Conservation (phyloP, 1,140 invertebrate species). For the Bombyx mandarina region DNA sequence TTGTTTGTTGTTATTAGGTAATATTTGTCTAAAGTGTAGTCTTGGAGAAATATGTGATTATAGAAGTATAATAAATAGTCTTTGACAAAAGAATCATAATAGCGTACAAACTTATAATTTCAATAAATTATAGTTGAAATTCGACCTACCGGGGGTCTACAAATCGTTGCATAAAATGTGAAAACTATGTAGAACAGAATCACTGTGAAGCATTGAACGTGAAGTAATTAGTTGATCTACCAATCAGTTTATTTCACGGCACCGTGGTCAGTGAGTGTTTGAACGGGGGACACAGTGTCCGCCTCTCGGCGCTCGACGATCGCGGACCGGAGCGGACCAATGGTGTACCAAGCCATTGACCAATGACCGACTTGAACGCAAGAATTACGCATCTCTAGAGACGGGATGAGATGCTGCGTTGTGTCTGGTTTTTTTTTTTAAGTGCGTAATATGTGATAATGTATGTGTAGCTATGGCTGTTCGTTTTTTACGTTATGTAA, state of each 20-base stretch:
- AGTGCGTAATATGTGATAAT: too few species aligned
- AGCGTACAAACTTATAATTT: too few species aligned
- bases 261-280: neutral
- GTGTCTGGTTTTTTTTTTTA: neutral
- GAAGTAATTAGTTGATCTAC: constrained; percentile 1
- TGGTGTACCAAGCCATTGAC: constrained; percentile 27
- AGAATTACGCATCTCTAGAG: constrained; percentile 43
- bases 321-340: constrained; percentile 34
- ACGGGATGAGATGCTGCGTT: constrained; percentile 12
- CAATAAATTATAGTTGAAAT: too few species aligned
- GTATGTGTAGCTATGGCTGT: too few species aligned
- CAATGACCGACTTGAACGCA: constrained; percentile 40
- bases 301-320: constrained; percentile 48
- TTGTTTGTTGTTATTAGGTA: too few species aligned
- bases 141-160: too few species aligned
- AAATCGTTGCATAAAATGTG: too few species aligned
- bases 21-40: too few species aligned
- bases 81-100: too few species aligned
- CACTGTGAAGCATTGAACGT: neutral
- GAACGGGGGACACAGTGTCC: constrained; percentile 11
- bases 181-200: neutral
- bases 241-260: constrained; percentile 7
- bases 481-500: too few species aligned
- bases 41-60: too few species aligned
- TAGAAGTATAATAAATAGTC: too few species aligned